phyloP scores from a whole-genome alignment of 2,113 vertebrate genomes.

The Equus przewalskii region DNA sequence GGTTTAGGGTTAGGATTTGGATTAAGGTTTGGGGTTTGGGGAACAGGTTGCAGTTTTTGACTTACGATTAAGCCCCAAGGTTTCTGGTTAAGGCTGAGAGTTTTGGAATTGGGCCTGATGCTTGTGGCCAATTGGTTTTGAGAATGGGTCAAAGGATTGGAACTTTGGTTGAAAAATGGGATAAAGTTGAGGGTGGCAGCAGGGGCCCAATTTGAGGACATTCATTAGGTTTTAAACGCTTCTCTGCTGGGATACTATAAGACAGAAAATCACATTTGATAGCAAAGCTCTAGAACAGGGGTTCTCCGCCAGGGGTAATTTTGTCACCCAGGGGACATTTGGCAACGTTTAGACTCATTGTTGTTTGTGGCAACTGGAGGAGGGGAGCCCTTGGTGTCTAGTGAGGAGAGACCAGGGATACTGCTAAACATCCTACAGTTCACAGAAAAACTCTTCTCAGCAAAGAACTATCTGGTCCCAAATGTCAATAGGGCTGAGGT shows the following conservation, averaged over 20 bases:
- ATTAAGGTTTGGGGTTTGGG: neutral
- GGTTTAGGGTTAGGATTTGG: neutral
- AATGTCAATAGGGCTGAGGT: neutral
- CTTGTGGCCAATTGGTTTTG: neutral
- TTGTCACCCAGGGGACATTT: neutral
- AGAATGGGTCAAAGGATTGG: neutral
- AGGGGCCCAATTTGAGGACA: neutral
- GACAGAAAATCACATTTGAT: neutral
- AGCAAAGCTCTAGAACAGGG: neutral
- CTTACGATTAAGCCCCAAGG: neutral
- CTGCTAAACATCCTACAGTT: neutral
- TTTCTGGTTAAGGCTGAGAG: neutral
- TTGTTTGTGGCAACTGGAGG: neutral
- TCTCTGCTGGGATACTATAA: neutral
- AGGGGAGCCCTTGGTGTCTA: neutral
- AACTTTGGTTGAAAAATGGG: neutral
- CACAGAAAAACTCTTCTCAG: neutral
- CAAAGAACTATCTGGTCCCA: neutral
- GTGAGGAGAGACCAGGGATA: neutral
- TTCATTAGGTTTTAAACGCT: neutral
- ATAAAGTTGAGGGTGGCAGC: neutral
- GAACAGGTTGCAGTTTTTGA: neutral
- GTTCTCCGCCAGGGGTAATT: neutral
- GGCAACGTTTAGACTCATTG: neutral
- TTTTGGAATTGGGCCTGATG: neutral